Evolutionary conservation across 2,888 invertebrate species (phyloP).

Genomic region (Mimumesa dahlbomi): DNA sequence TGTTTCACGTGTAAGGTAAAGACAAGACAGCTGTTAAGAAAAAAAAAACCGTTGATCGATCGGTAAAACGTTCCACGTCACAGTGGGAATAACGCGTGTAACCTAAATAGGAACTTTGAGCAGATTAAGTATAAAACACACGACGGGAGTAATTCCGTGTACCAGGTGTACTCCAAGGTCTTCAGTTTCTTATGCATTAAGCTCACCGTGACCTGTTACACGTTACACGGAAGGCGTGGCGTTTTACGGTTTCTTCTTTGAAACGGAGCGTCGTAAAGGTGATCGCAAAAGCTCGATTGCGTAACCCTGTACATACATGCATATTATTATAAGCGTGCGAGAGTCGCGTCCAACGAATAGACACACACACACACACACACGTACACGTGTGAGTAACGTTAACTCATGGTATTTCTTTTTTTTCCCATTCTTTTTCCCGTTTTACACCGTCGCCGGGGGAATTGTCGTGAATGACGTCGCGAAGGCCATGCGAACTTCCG

Average conservation of each 20-base stretch:
- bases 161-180: conserved; percentile 51
- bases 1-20: too few species aligned
- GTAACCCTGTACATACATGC: conserved; percentile 26
- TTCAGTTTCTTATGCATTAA: conserved; percentile 47
- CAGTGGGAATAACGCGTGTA: conserved; percentile 16
- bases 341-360: too few species aligned
- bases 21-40: too few species aligned
- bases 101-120: conserved; percentile 34
- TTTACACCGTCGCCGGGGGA: neutral
- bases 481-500: conserved; percentile 26
- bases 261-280: conserved; percentile 17
- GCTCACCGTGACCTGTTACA: conserved; percentile 53
- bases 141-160: conserved; percentile 23
- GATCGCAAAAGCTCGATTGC: conserved; percentile 44
- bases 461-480: neutral
- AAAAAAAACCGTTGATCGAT: too few species aligned
- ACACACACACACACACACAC: too few species aligned
- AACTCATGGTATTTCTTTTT: too few species aligned
- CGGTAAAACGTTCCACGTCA: too few species aligned
- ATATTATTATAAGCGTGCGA: neutral
- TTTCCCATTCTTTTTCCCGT: neutral
- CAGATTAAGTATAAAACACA: conserved; percentile 25
- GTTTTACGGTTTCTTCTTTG: conserved; percentile 59
- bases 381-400: too few species aligned
- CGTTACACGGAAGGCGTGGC: conserved; percentile 44